A percentile compares a stretch with the other conserved stretches of the same genome.
Evolutionary conservation across 2,888 invertebrate species (phyloP).

Genomic region (Melieria crassipennis): DNA sequence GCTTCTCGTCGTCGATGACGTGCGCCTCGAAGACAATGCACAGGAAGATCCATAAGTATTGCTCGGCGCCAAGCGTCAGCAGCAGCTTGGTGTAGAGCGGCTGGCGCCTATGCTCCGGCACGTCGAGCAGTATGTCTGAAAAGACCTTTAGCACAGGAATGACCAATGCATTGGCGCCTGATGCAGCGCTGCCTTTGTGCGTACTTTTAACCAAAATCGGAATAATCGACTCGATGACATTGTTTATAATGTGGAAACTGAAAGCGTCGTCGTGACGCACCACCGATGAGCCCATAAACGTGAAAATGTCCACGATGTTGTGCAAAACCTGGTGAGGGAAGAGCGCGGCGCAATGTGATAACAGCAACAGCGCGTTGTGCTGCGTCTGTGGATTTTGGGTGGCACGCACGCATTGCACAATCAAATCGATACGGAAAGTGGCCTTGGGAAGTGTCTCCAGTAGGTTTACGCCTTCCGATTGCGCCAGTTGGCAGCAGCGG

Average conservation of each 20-base stretch:
- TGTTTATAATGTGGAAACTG: constrained; percentile 91
- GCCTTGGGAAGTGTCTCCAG: constrained; percentile 66
- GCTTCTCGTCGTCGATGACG: constrained; percentile 70
- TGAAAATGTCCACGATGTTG: constrained; percentile 96
- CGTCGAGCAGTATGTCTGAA: constrained; percentile 88
- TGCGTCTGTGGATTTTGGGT: constrained; percentile 96
- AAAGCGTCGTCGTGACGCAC: constrained; percentile 94
- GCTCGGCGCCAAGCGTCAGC: constrained; percentile 73
- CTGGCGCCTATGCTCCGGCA: constrained; percentile 90
- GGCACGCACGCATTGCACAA: constrained; percentile 88
- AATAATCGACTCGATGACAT: constrained; percentile 88
- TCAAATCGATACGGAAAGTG: constrained; percentile 60
- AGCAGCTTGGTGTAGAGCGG: constrained; percentile 83
- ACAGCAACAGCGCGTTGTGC: constrained; percentile 87
- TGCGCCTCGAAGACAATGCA: constrained; percentile 78
- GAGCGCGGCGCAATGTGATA: constrained; percentile 81
- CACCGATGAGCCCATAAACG: constrained; percentile 95
- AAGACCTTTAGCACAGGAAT: constrained; percentile 86
- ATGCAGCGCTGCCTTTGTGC: constrained; percentile 11
- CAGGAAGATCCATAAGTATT: constrained; percentile 78
- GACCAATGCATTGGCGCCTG: constrained; percentile 64
- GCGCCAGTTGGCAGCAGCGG: constrained; percentile 74
- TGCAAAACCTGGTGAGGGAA: constrained; percentile 87
- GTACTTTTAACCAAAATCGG: constrained; percentile 77
- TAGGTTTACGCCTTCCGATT: constrained; percentile 65